Base-by-base conservation (phyloP, 1,140 invertebrate species). In the Semibalanus balanoides region DNA sequence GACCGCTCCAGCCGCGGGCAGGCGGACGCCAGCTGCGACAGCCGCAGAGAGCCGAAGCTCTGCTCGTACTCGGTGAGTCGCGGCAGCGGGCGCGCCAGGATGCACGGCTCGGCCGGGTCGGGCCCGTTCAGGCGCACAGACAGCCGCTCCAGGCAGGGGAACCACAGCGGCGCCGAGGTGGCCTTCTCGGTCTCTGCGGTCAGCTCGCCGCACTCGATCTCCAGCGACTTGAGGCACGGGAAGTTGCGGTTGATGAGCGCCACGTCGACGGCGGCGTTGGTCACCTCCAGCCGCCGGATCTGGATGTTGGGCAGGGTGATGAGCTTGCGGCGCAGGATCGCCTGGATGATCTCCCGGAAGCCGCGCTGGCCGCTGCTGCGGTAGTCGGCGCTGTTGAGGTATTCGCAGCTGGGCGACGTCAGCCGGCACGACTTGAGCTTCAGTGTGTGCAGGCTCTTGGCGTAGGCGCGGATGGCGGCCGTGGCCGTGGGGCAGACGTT, bases 191-290 rank as follows among this genome's bases (percentile, higher is more conserved):
- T 29, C 70, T 28, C 70, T 1, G 70, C 70, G 19, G 70, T 72
- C 70, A 72, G 29, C 70, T 72, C 70, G 19, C 25, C 29, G 28
- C 28, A 72, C 28, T 72, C 70, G 3, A 72, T 30, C n/a, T 72
- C 11, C 70, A 72, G 70, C 70, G 28, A 11, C 29, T 72, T 72
- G 25, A 72, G 70, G 28, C 70, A 72, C 11, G 70, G 70, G 70
- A 72, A 72, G 70, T 72, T 72, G 70, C 29, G n/a, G 70, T 72
- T 72, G 70, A 72, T 29, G 11, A 72, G 70, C 70, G n/a, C 70
- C 70, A 72, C 29, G 70, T 30, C 29, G 70, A 72, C 28, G 70
- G 9, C 11, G 11, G n/a, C n/a, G 70, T 72, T 30, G 70, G 29
- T 30, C n/a, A 72, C 70, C n/a, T 30, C 29, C 3, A 72, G 29